Base-by-base conservation (phyloP, 2,888 invertebrate genomes). In the Boloria euphrosyne region DNA sequence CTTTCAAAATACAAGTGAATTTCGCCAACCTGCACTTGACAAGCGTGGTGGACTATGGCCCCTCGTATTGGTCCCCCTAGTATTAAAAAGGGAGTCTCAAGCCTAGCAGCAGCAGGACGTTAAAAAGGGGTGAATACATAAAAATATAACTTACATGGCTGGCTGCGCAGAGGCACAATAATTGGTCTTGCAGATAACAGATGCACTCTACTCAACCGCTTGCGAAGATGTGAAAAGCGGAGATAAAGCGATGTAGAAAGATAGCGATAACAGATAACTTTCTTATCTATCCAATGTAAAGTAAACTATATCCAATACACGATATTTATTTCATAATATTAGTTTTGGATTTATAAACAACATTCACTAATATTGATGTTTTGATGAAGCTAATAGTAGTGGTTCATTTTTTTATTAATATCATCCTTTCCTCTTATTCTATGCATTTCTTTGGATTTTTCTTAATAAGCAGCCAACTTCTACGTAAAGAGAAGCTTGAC, bases 111-210 rank as follows among this genome's bases (percentile, higher is more conserved):
- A 22, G 22, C 3, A 22, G 3, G 22, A 22, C 22, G 3, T 22
- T 1, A 22, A 22, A 22, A 3, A 22, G 22, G 22, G 22, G 22
- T 22, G 22, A 22, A 22, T 22, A 22, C 3, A 17, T 54, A 22
- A 53, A 43, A 52, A 43, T 43, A 51, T 44, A 14, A 73, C 78
- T 77, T 74, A 76, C 77, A 78, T 76, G 70, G 71, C 75, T 76
- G 71, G 51, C 71, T 63, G 64, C 74, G 71, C 67, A 62, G 53
- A 65, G 67, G 67, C 69, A 62, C 47, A 59, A 65, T 43, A 27
- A 31, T 18, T 62, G 22, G 38, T 47, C 62, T 16, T 1, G 31
- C 67, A 57, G 60, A 60, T 63, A 62, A 58, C 64, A 70, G 68
- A 64, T 67, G 54, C 54, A 62, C 44, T 58, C 60, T 31, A 46